A percentile compares a stretch with the other conserved stretches of the same genome.
phyloP scores from a whole-genome alignment of 1,140 invertebrate genomes.

The Gryon sp. region DNA sequence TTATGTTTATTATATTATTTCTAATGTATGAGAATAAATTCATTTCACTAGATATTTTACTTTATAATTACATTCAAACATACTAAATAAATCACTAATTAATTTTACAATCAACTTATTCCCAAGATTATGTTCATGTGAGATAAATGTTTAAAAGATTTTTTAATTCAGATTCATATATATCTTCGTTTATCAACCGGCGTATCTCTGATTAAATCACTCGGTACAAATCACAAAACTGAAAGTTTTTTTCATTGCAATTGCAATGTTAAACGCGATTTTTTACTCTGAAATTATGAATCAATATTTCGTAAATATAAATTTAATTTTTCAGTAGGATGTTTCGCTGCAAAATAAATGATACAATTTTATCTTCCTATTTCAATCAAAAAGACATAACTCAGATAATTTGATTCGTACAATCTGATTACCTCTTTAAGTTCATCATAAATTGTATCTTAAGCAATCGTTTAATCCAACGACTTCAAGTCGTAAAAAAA shows the following conservation, averaged over 20 bases:
- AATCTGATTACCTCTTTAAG: too few species aligned
- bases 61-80: conserved; percentile 3
- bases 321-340: too few species aligned
- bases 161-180: conserved; percentile 42
- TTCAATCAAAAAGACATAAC: too few species aligned
- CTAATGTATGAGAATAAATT: too few species aligned
- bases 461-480: too few species aligned
- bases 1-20: too few species aligned
- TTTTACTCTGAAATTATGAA: conserved; percentile 2
- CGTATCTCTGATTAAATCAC: conserved; percentile 43
- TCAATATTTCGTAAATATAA: too few species aligned
- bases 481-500: conserved; percentile 22
- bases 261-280: background rate
- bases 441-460: too few species aligned
- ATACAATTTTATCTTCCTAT: too few species aligned
- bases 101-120: conserved; percentile 38
- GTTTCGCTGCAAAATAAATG: too few species aligned
- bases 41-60: too few species aligned
- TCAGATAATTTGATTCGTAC: too few species aligned
- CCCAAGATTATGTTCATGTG: conserved; percentile 17
- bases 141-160: conserved; percentile 47
- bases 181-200: conserved; percentile 35
- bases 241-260: conserved; percentile 16
- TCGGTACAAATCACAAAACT: conserved; percentile 26
- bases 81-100: conserved; percentile 29